Evolutionary conservation across 2,113 vertebrate species (phyloP).

Genomic region (Lipotes vexillifer): DNA sequence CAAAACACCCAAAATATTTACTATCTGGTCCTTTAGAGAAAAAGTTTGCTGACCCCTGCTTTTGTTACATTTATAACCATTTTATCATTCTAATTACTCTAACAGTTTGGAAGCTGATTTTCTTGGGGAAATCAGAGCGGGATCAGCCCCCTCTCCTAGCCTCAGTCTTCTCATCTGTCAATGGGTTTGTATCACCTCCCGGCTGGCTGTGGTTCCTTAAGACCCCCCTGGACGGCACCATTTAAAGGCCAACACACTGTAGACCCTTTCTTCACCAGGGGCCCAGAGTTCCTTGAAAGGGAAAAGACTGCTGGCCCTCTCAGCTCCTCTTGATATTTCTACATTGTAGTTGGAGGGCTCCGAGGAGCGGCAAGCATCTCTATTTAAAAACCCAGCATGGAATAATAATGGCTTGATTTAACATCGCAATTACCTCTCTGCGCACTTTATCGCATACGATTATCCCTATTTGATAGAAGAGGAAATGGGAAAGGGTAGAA

Average conservation of each 20-base stretch:
- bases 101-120: neutral
- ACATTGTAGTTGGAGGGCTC: constrained; percentile 5
- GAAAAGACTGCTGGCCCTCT: neutral
- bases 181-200: rapidly evolving
- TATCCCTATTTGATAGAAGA: constrained; percentile 63
- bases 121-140: neutral
- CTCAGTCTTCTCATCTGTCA: neutral
- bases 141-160: neutral
- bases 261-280: neutral
- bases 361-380: constrained; percentile 29
- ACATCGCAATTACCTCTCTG: constrained; percentile 59
- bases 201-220: rapidly evolving
- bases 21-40: neutral
- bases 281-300: neutral
- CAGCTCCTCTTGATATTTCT: neutral
- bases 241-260: neutral
- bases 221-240: rapidly evolving
- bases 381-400: constrained; percentile 64
- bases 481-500: constrained; percentile 68
- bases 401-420: constrained; percentile 74
- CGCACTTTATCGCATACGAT: constrained; percentile 68
- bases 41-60: neutral
- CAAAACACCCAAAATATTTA: neutral
- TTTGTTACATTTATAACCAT: neutral
- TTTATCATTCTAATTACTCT: neutral